A percentile compares a stretch with the other conserved stretches of the same genome.
Evolutionary conservation across 2,113 vertebrate genomes (phyloP).

Genomic region (Orthonyx spaldingii): DNA sequence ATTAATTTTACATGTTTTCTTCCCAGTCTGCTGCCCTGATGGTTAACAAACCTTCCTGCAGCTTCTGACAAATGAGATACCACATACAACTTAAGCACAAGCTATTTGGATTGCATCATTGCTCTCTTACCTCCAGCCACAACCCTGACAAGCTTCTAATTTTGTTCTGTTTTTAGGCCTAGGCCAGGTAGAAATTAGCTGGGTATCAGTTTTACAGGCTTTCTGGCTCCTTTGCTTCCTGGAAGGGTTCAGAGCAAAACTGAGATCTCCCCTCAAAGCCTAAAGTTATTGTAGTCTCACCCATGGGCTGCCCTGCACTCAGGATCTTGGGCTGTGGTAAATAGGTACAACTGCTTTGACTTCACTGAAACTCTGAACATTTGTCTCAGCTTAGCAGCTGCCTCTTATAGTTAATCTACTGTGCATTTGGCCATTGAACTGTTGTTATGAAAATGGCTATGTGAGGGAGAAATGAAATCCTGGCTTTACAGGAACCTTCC

Average conservation of each 20-base stretch:
- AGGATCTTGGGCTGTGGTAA: not conserved
- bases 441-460: not conserved
- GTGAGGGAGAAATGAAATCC: not conserved
- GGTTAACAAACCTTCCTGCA: not conserved
- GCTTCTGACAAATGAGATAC: not conserved
- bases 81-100: not conserved
- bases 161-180: not conserved
- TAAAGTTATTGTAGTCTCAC: not conserved
- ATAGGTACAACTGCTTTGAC: not conserved
- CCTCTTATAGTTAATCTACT: not conserved
- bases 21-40: not conserved
- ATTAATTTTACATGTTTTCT: not conserved
- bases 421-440: not conserved
- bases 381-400: not conserved
- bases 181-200: not conserved
- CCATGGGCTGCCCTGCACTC: fast-evolving
- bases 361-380: not conserved
- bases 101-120: not conserved
- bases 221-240: not conserved
- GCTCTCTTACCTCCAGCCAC: not conserved
- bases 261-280: not conserved
- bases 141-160: not conserved
- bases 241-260: not conserved
- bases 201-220: not conserved
- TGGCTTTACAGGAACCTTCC: not conserved